phyloP scores from a whole-genome alignment of 2,888 invertebrate genomes.

The Tinea trinotella region DNA sequence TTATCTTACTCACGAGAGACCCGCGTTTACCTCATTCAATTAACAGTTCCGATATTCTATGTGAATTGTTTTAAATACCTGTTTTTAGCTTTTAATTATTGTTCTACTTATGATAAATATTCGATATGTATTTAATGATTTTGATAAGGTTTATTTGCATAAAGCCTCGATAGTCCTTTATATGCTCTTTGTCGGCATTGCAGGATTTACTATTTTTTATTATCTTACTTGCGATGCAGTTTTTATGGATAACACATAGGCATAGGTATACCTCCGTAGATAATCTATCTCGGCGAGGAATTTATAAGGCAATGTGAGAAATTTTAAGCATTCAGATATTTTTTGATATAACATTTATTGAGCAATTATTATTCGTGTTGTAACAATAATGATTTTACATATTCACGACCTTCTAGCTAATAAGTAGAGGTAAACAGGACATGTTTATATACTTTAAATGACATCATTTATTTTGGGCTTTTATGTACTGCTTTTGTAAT shows the following conservation, averaged over 20 bases:
- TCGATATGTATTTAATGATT: background rate
- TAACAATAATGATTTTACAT: too few relatives aligned
- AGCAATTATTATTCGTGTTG: background rate
- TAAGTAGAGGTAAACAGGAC: too few relatives aligned
- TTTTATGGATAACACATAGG: slow-evolving; percentile 14
- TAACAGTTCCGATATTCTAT: slow-evolving; percentile 40
- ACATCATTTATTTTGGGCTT: too few relatives aligned
- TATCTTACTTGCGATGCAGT: background rate
- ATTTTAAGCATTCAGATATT: background rate
- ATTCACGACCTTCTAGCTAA: too few relatives aligned
- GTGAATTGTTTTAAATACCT: slow-evolving; percentile 37
- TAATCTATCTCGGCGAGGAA: background rate
- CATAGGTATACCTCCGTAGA: background rate
- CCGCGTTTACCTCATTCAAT: slow-evolving; percentile 41
- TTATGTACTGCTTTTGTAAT: too few relatives aligned
- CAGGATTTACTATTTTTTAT: background rate
- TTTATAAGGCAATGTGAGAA: slow-evolving; percentile 11
- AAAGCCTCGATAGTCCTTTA: background rate
- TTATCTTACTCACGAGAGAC: slow-evolving; percentile 67
- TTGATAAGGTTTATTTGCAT: slow-evolving; percentile 14
- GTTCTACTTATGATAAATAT: background rate
- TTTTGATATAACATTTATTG: background rate
- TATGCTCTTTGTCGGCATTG: slow-evolving; percentile 10
- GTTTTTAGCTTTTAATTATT: background rate
- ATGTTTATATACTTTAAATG: too few relatives aligned